Percentiles rank a stretch among this genome's conserved stretches.
Evolutionary conservation across 1,140 invertebrate genomes (phyloP).

Genomic region (Heliothis virescens): DNA sequence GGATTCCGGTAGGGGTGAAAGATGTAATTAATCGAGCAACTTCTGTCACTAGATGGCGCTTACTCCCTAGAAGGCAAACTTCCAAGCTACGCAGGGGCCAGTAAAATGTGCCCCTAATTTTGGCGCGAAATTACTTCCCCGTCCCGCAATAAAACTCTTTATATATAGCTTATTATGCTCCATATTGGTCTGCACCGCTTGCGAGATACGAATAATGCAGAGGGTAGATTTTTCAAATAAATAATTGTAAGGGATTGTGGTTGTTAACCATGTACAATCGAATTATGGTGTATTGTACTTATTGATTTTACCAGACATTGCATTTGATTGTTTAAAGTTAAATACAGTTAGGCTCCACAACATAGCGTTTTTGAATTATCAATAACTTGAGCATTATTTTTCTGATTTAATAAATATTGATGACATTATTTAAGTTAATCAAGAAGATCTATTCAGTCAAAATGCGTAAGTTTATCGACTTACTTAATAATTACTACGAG

Average conservation of each 20-base stretch:
- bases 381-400: no score
- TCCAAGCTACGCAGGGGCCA: slow-evolving; percentile 59
- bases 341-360: not conserved
- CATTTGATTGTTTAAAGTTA: slow-evolving; percentile 4
- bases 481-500: slow-evolving; percentile 29
- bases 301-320: slow-evolving; percentile 54
- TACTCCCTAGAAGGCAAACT: slow-evolving; percentile 55
- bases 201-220: slow-evolving; percentile 48
- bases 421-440: slow-evolving; percentile 7
- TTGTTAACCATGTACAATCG: slow-evolving; percentile 72
- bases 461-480: slow-evolving; percentile 34
- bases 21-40: slow-evolving; percentile 80
- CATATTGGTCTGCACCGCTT: slow-evolving; percentile 45
- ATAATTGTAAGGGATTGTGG: slow-evolving; percentile 77
- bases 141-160: slow-evolving; percentile 55
- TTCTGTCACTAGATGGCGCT: slow-evolving; percentile 71
- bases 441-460: slow-evolving; percentile 10
- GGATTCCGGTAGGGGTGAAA: slow-evolving; percentile 72
- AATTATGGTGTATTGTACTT: slow-evolving; percentile 60
- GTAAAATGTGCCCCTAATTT: slow-evolving; percentile 72
- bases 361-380: not conserved
- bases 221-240: slow-evolving; percentile 73
- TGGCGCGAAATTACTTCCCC: slow-evolving; percentile 53
- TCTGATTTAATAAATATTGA: not conserved
- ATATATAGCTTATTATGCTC: slow-evolving; percentile 52